A percentile compares a stretch with the other conserved stretches of the same genome.
Evolutionary conservation across 1,140 invertebrate genomes (phyloP).

Genomic region (Mesaphorura yosii): DNA sequence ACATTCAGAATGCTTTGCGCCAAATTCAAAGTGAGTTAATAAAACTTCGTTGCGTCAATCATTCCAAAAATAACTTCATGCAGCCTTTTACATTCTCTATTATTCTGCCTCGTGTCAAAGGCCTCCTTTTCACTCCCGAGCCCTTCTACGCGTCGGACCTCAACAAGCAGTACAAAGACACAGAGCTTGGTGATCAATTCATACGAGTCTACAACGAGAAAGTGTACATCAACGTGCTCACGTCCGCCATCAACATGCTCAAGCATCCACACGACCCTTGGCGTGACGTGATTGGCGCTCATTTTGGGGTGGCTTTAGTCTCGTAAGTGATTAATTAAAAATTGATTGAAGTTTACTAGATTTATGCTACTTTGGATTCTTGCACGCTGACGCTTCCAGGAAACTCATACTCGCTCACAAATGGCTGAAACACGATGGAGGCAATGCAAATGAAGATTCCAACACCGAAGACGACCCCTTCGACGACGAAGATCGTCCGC

Average conservation of each 20-base stretch:
- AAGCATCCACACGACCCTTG: slow-evolving; percentile 11
- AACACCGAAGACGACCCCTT: too few relatives aligned
- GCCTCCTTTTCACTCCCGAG: neutral
- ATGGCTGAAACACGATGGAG: too few relatives aligned
- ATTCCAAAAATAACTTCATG: neutral
- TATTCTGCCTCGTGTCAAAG: neutral
- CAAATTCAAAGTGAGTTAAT: slow-evolving; percentile 10
- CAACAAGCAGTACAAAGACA: neutral
- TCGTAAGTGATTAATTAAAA: slow-evolving; percentile 2
- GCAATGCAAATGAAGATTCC: too few relatives aligned
- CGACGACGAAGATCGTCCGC: too few relatives aligned
- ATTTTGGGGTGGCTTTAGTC: too few relatives aligned
- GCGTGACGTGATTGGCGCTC: neutral
- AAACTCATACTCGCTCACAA: too few relatives aligned
- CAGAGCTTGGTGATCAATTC: neutral
- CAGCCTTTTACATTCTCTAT: neutral
- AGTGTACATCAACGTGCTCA: slow-evolving; percentile 8
- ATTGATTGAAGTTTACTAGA: slow-evolving; percentile 1
- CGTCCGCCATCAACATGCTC: slow-evolving; percentile 15
- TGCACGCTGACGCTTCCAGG: too few relatives aligned
- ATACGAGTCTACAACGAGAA: slow-evolving; percentile 11
- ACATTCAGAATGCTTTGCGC: slow-evolving; percentile 1
- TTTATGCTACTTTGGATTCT: neutral
- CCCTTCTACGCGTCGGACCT: too few relatives aligned
- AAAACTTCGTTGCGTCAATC: too few relatives aligned